Conservation (phyloP, 1,140 invertebrate genomes). For the Papilio glaucus region DNA sequence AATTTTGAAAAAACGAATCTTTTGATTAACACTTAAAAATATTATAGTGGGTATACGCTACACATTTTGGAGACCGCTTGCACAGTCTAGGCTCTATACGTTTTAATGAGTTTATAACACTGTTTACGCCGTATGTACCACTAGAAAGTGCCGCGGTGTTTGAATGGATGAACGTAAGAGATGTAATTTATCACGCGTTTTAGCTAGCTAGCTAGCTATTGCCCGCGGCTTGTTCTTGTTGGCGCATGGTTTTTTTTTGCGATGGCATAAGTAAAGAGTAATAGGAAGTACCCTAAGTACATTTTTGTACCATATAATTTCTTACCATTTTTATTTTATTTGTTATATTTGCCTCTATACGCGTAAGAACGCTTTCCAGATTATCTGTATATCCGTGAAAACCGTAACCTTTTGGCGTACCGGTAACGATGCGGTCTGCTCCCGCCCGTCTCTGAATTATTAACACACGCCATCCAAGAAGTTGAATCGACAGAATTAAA, state of each 20-base stretch:
- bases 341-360: neutral
- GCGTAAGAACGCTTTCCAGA: constrained; percentile 22
- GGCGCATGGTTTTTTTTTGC: too few species aligned
- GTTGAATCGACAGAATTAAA: constrained; percentile 79
- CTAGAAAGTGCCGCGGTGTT: neutral
- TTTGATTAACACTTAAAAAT: too few species aligned
- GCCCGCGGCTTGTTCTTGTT: too few species aligned
- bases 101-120: constrained; percentile 6
- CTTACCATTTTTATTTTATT: neutral
- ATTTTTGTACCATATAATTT: too few species aligned
- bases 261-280: too few species aligned
- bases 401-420: constrained; percentile 53
- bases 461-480: constrained; percentile 75
- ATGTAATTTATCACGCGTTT: neutral
- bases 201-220: too few species aligned
- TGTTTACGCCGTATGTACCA: neutral
- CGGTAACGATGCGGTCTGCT: constrained; percentile 65
- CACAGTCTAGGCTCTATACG: neutral
- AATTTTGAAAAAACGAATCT: too few species aligned
- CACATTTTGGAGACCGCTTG: neutral
- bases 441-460: constrained; percentile 66
- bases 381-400: constrained; percentile 22
- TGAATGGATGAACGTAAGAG: neutral
- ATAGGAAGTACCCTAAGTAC: too few species aligned
- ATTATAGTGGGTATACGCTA: neutral